These are phyloP conservation scores for Chaetura pelagica DNA, from an alignment of 2,113 vertebrate genomes.

Conservation along the genomic window DNA sequence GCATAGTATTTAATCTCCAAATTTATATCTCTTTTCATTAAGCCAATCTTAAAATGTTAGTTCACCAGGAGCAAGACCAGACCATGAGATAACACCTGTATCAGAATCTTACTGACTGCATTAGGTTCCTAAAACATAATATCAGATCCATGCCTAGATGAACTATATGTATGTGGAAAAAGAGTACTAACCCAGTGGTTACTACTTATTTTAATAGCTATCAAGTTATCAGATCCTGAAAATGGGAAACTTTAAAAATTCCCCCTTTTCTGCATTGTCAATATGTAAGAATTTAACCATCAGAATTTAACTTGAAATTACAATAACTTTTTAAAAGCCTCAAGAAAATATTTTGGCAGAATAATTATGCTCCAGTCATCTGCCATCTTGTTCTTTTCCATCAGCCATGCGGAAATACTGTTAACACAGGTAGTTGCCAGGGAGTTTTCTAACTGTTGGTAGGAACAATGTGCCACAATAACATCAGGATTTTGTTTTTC, in stretches of 20 bases:
- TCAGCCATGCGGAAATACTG: not conserved
- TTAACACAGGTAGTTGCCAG: not conserved
- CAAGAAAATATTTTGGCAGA: not conserved
- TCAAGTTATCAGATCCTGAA: not conserved
- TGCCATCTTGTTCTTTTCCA: not conserved
- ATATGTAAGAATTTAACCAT: not conserved
- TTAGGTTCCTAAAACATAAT: conserved; percentile 55
- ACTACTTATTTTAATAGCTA: not conserved
- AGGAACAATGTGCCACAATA: not conserved
- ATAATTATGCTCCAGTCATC: not conserved
- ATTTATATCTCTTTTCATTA: conserved; percentile 66
- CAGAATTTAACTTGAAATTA: not conserved
- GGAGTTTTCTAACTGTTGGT: not conserved
- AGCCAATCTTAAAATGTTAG: conserved; percentile 44
- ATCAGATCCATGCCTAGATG: conserved; percentile 28
- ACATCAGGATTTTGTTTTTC: not conserved
- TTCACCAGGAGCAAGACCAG: conserved; percentile 29
- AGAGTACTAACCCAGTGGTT: not conserved
- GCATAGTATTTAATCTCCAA: conserved; percentile 51
- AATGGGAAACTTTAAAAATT: not conserved
- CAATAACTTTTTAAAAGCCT: not conserved
- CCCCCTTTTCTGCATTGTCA: not conserved
- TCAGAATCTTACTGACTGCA: conserved; percentile 49
- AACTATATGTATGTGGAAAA: not conserved
- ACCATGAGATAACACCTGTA: conserved; percentile 45